Conservation (phyloP, 92 coral and sea anemone genomes). For the Palythoa caribaeorum region DNA sequence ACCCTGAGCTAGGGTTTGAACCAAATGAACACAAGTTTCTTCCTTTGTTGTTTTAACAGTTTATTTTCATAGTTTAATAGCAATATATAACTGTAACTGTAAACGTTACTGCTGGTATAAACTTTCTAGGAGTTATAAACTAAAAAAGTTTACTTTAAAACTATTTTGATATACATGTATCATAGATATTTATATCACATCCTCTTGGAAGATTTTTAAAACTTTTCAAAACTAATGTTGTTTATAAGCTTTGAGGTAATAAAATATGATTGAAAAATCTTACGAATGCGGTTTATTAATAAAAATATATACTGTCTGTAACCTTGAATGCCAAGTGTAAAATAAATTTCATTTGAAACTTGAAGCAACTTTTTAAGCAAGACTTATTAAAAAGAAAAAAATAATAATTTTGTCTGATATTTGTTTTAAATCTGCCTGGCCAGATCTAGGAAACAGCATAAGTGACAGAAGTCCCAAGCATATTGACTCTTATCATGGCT, state of each 20-base stretch:
- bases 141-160: slow-evolving; percentile 20
- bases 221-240: not conserved
- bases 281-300: not conserved
- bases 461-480: no score
- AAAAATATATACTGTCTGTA: not conserved
- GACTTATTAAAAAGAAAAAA: no score
- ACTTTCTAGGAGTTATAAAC: slow-evolving; percentile 14
- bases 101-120: slow-evolving; percentile 1
- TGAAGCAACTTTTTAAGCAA: no score
- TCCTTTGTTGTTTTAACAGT: slow-evolving; percentile 25
- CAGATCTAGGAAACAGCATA: no score
- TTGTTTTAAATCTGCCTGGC: no score
- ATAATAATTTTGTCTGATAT: no score
- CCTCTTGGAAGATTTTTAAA: slow-evolving; percentile 15
- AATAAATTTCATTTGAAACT: no score
- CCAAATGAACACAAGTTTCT: not conserved
- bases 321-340: not conserved
- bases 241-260: not conserved
- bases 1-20: not conserved
- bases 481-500: no score
- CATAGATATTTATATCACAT: slow-evolving; percentile 14
- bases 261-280: slow-evolving; percentile 19
- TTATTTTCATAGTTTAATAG: slow-evolving; percentile 37
- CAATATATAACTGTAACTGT: slow-evolving; percentile 10
- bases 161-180: not conserved